Percentiles rank a stretch among this genome's conserved stretches.
These are phyloP conservation scores for Hylomyscus alleni DNA, from an alignment of 2,797 vertebrate species.

Conservation along the genomic window DNA sequence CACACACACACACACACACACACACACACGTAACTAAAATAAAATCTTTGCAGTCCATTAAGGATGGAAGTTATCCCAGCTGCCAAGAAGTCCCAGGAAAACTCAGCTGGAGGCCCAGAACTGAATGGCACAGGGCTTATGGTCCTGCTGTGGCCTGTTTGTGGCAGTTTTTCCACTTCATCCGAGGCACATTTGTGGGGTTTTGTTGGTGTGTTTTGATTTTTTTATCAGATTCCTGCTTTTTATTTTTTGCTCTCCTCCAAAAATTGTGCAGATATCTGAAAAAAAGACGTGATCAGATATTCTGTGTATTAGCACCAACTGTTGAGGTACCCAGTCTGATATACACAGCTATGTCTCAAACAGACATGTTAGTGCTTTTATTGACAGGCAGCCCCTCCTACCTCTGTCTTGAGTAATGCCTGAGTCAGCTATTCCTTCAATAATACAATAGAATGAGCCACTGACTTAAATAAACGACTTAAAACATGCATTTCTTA, in stretches of 20 bases:
- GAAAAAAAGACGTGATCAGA: not conserved
- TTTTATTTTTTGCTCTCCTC: not conserved
- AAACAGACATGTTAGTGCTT: not conserved
- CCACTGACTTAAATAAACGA: not conserved
- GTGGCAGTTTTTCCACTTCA: not conserved
- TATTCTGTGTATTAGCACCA: not conserved
- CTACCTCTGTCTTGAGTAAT: not conserved
- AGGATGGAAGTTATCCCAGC: not conserved
- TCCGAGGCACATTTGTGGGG: not conserved
- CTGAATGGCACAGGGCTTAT: no score
- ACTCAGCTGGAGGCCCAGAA: not conserved
- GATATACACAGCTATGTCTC: not conserved
- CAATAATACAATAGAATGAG: not conserved
- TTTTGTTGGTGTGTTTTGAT: not conserved
- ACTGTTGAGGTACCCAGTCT: not conserved
- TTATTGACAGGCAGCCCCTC: not conserved
- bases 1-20: not conserved
- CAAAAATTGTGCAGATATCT: not conserved
- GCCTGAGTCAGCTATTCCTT: not conserved
- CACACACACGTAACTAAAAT: not conserved
- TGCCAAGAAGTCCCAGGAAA: not conserved
- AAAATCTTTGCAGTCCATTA: not conserved
- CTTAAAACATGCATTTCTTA: not conserved
- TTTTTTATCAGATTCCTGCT: not conserved
- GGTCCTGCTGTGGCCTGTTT: not conserved